Evolutionary conservation across 2,797 vertebrate genomes (phyloP).

Genomic region (Megalops cyprinoides): DNA sequence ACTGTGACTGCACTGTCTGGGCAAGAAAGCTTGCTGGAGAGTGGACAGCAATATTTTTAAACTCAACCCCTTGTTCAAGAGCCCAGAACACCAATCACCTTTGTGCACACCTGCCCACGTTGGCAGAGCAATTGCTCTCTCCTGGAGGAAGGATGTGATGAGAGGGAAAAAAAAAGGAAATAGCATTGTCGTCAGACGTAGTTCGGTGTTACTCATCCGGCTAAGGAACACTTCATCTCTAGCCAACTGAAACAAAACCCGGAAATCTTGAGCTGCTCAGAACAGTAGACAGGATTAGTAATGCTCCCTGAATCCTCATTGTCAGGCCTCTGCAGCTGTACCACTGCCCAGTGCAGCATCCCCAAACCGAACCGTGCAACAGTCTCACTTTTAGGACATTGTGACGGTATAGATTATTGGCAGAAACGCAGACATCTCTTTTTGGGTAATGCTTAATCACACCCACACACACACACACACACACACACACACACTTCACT

Average conservation of each 20-base stretch:
- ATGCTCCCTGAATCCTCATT: slow-evolving; percentile 48
- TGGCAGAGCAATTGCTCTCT: background rate
- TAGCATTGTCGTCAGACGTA: background rate
- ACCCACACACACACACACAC: background rate
- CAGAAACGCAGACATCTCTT: too few species aligned
- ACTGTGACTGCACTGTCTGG: slow-evolving; percentile 14
- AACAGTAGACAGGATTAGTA: slow-evolving; percentile 47
- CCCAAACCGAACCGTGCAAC: background rate
- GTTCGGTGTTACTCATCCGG: slow-evolving; percentile 27
- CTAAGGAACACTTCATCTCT: background rate
- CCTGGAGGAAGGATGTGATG: background rate
- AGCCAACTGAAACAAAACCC: slow-evolving; percentile 31
- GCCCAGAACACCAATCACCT: slow-evolving; percentile 5
- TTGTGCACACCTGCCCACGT: slow-evolving; percentile 7
- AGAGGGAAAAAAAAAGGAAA: background rate
- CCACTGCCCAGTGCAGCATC: slow-evolving; percentile 1
- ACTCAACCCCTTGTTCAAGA: background rate
- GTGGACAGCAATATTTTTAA: background rate
- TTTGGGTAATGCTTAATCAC: background rate
- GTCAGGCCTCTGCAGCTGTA: slow-evolving; percentile 41
- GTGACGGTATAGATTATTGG: too few species aligned
- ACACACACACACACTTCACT: background rate
- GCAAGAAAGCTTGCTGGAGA: background rate
- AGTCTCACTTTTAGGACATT: background rate
- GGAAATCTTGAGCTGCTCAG: slow-evolving; percentile 27